Conservation (phyloP, 2,113 vertebrate species). For the Lepus americanus region DNA sequence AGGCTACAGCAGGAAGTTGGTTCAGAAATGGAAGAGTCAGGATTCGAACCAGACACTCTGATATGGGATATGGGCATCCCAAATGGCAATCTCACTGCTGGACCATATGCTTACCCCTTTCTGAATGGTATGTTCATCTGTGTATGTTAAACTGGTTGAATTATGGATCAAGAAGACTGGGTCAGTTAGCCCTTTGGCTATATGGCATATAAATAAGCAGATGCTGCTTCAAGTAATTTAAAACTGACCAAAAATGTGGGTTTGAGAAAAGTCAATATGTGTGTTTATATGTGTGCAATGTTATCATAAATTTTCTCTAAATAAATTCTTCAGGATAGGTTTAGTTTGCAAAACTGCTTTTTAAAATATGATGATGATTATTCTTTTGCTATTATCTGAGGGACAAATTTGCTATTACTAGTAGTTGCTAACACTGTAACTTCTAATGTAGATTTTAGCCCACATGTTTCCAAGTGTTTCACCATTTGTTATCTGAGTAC, state of each 20-base stretch:
- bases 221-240: conserved; percentile 6
- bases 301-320: not conserved
- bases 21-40: too few species aligned
- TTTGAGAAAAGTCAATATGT: not conserved
- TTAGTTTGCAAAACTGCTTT: conserved; percentile 21
- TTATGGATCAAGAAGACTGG: not conserved
- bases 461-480: conserved; percentile 30
- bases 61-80: too few species aligned
- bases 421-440: not conserved
- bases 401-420: not conserved
- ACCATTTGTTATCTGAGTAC: not conserved
- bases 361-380: not conserved
- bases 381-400: conserved; percentile 15
- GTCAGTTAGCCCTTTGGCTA: conserved; percentile 4
- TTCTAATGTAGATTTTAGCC: not conserved
- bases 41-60: too few species aligned
- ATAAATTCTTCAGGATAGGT: conserved; percentile 2
- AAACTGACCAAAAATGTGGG: not conserved
- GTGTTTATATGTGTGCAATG: not conserved
- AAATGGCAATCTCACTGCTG: too few species aligned
- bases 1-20: too few species aligned
- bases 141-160: not conserved
- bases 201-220: not conserved
- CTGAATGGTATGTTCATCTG: too few species aligned
- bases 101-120: too few species aligned